phyloP scores from a whole-genome alignment of 2,113 vertebrate species.

The Chaenogobius annularis region DNA sequence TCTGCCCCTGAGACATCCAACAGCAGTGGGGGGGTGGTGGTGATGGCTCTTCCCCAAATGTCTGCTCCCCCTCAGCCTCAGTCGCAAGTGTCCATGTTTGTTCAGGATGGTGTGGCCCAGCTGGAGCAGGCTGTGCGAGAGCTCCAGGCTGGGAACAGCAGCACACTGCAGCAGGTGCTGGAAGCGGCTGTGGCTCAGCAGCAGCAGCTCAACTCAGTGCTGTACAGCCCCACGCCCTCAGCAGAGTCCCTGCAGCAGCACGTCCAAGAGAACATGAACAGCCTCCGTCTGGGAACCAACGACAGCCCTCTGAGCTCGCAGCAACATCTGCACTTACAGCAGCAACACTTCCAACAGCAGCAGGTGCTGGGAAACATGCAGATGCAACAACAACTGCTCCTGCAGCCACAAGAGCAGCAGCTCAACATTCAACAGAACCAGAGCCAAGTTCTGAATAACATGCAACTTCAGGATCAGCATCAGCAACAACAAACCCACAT shows the following conservation, averaged over 20 bases:
- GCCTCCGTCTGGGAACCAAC: constrained; percentile 82
- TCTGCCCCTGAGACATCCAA: constrained; percentile 80
- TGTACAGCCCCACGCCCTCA: constrained; percentile 73
- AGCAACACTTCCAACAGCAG: constrained; percentile 61
- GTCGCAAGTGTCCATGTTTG: constrained; percentile 83
- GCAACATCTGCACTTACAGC: constrained; percentile 79
- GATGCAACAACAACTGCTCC: constrained; percentile 71
- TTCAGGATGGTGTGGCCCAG: constrained; percentile 86
- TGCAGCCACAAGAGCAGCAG: constrained; percentile 82
- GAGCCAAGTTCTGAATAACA: constrained; percentile 3
- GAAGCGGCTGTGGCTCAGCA: constrained; percentile 73
- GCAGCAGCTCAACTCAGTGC: constrained; percentile 78
- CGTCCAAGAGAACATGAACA: constrained; percentile 84
- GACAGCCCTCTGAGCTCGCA: constrained; percentile 83
- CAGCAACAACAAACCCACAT: constrained; percentile 8
- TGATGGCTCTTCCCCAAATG: constrained; percentile 72
- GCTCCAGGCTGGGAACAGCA: constrained; percentile 78
- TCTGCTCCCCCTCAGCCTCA: constrained; percentile 81
- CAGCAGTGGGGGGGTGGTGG: constrained; percentile 61
- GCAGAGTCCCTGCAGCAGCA: constrained; percentile 79
- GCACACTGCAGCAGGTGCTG: constrained; percentile 72
- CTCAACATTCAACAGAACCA: constrained; percentile 69
- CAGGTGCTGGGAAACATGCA: constrained; percentile 70
- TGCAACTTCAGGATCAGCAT: constrained; percentile 12
- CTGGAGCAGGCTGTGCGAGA: constrained; percentile 92